These are phyloP conservation scores for Lymantria dispar DNA, from an alignment of 2,888 invertebrate species.

Conservation along the genomic window DNA sequence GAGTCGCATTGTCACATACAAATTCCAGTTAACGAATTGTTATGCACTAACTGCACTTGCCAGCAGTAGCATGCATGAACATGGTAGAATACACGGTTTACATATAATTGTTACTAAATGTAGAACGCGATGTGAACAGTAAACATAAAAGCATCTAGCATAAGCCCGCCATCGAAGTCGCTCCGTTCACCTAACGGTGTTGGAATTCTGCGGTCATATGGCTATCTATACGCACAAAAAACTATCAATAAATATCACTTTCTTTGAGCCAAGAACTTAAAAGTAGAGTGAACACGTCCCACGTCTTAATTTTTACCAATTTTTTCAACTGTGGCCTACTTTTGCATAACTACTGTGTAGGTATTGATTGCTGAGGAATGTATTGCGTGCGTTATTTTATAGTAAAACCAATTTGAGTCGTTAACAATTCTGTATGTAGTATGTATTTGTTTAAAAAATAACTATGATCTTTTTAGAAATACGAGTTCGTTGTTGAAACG, in stretches of 20 bases:
- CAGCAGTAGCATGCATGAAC: conserved; percentile 15
- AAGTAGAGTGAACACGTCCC: conserved; percentile 20
- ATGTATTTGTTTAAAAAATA: no score
- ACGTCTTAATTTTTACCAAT: conserved; percentile 3
- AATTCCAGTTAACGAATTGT: conserved; percentile 18
- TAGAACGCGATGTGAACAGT: conserved; percentile 39
- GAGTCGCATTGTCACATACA: background rate
- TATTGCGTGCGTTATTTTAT: background rate
- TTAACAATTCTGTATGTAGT: background rate
- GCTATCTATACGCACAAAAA: conserved; percentile 33
- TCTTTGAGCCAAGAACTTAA: conserved; percentile 7
- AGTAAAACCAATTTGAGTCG: background rate
- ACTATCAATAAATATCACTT: conserved; percentile 40
- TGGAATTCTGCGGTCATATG: conserved; percentile 30
- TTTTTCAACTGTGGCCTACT: conserved; percentile 3
- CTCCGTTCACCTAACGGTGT: conserved; percentile 64
- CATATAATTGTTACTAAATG: conserved; percentile 30
- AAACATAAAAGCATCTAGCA: conserved; percentile 33
- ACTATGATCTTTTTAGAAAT: no score
- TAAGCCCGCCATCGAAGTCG: conserved; percentile 4
- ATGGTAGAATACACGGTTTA: conserved; percentile 6
- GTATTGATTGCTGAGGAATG: background rate
- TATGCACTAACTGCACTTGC: conserved; percentile 21
- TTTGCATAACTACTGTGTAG: background rate
- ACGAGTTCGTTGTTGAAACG: no score